These are phyloP conservation scores for Tarsius wallacei DNA, from an alignment of 2,797 vertebrate genomes.

Conservation along the genomic window DNA sequence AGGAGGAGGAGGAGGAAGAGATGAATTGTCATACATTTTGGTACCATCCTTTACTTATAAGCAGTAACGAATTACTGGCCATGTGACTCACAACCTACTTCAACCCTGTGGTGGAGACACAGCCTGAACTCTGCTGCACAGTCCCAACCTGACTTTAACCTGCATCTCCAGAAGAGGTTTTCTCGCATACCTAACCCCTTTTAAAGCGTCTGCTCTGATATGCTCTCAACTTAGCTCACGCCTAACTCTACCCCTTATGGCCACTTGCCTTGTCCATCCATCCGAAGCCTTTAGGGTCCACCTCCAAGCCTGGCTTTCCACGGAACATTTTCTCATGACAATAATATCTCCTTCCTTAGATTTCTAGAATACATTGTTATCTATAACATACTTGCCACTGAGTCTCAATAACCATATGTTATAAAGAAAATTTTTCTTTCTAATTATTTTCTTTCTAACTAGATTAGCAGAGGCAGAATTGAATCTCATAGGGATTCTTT, in stretches of 20 bases:
- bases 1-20: neutral
- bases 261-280: neutral
- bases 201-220: neutral
- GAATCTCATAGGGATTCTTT: neutral
- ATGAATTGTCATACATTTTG: neutral
- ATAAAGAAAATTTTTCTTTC: neutral
- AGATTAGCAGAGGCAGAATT: neutral
- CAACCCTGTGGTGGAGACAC: neutral
- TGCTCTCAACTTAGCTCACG: accelerated
- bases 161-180: neutral
- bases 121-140: neutral
- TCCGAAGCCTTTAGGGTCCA: neutral
- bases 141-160: neutral
- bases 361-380: neutral
- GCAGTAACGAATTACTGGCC: neutral
- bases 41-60: neutral
- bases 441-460: neutral
- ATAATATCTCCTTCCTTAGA: neutral
- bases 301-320: neutral
- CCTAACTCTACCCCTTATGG: neutral
- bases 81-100: neutral
- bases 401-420: neutral
- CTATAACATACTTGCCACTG: neutral
- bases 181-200: neutral
- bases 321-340: neutral